Conservation (phyloP, 2,797 vertebrate genomes). For the Typhlichthys subterraneus region DNA sequence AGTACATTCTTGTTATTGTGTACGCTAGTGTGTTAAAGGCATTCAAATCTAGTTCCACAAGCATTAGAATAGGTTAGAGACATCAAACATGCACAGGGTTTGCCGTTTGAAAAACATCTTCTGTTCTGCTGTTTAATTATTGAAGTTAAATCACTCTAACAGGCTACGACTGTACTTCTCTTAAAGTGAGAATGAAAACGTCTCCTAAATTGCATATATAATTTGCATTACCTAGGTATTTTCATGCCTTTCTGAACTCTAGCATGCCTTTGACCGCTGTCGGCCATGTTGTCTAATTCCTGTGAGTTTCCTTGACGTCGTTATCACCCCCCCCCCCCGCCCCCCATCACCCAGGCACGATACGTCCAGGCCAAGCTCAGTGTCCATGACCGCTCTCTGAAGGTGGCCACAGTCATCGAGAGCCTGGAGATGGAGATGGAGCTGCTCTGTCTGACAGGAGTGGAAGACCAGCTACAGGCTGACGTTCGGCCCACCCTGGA, state of each 20-base stretch:
- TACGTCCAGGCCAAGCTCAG: slow-evolving; percentile 96
- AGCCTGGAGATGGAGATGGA: slow-evolving; percentile 99
- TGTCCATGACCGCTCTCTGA: slow-evolving; percentile 95
- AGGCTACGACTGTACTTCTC: too few species aligned
- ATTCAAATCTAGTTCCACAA: too few species aligned
- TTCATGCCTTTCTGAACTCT: slow-evolving; percentile 6
- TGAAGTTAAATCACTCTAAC: too few species aligned
- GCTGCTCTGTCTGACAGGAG: slow-evolving; percentile 92
- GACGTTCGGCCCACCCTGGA: slow-evolving; percentile 95
- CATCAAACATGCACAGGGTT: too few species aligned
- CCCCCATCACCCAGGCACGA: slow-evolving; percentile 78
- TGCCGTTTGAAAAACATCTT: too few species aligned
- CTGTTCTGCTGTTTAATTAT: too few species aligned
- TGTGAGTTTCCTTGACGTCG: not conserved
- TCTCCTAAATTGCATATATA: not conserved
- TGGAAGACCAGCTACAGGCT: slow-evolving; percentile 94
- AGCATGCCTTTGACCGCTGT: slow-evolving; percentile 9
- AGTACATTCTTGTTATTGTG: too few species aligned
- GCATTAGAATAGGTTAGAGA: too few species aligned
- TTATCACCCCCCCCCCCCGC: not conserved
- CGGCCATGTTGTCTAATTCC: slow-evolving; percentile 5
- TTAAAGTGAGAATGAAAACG: too few species aligned
- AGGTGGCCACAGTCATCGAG: slow-evolving; percentile 96
- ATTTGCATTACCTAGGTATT: not conserved
- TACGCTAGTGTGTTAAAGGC: too few species aligned